A percentile compares a stretch with the other conserved stretches of the same genome.
phyloP scores from a whole-genome alignment of 2,888 invertebrate species.

The Drosophila melanosoma region DNA sequence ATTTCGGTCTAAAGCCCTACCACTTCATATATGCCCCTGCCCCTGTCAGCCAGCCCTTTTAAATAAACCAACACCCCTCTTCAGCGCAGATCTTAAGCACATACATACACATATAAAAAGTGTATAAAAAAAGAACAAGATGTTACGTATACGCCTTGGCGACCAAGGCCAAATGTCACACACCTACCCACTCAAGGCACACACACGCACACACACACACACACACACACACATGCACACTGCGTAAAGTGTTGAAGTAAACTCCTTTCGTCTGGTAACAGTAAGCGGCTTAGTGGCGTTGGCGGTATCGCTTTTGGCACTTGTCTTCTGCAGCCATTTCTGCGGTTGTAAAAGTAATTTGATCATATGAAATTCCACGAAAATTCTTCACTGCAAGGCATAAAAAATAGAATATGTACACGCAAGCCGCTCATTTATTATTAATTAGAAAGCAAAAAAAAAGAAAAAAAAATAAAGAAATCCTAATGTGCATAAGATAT shows the following conservation, averaged over 20 bases:
- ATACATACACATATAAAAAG: slow-evolving; percentile 26
- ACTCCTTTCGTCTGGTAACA: slow-evolving; percentile 56
- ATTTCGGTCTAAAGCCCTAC: slow-evolving; percentile 74
- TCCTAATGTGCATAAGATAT: slow-evolving; percentile 60
- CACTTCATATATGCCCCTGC: slow-evolving; percentile 66
- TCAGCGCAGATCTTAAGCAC: neutral
- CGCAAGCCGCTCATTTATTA: slow-evolving; percentile 62
- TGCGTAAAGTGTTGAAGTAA: slow-evolving; percentile 19
- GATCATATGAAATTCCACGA: slow-evolving; percentile 65
- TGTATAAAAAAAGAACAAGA: slow-evolving; percentile 65
- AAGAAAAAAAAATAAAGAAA: slow-evolving; percentile 30
- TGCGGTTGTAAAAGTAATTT: slow-evolving; percentile 74
- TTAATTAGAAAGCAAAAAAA: slow-evolving; percentile 52
- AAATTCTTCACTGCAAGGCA: slow-evolving; percentile 9
- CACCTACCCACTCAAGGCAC: slow-evolving; percentile 1
- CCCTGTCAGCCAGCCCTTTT: neutral
- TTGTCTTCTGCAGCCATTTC: slow-evolving; percentile 44
- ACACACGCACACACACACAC: slow-evolving; percentile 1
- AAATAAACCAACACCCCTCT: slow-evolving; percentile 10
- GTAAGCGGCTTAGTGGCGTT: slow-evolving; percentile 77
- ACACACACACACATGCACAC: neutral
- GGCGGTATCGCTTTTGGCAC: slow-evolving; percentile 42
- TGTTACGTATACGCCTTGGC: slow-evolving; percentile 66
- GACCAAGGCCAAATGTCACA: slow-evolving; percentile 73
- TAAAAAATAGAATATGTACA: slow-evolving; percentile 23